Percentiles rank a stretch among this genome's conserved stretches.
phyloP scores from a whole-genome alignment of 1,140 invertebrate genomes.

The Phthorimaea operculella region DNA sequence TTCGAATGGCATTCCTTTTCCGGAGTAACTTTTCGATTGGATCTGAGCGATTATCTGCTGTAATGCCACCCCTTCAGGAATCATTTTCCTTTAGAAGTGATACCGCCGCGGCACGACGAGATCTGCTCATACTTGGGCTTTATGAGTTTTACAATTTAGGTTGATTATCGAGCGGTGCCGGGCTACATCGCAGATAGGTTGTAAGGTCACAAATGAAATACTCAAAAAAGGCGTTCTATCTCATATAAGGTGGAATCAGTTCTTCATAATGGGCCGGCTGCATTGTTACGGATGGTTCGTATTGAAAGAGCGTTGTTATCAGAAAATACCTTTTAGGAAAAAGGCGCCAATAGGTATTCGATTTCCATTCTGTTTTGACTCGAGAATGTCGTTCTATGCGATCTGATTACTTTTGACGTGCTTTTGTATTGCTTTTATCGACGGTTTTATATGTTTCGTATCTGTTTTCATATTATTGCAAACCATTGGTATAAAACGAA shows the following conservation, averaged over 20 bases:
- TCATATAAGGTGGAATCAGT: conserved; percentile 37
- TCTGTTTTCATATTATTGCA: too few species aligned
- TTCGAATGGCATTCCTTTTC: conserved; percentile 31
- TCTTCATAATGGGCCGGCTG: conserved; percentile 51
- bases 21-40: conserved; percentile 11
- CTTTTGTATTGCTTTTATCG: conserved; percentile 15
- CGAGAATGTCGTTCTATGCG: conserved; percentile 13
- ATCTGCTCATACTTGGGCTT: conserved; percentile 17
- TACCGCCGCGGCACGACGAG: not conserved
- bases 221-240: conserved; percentile 25
- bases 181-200: conserved; percentile 14
- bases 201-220: conserved; percentile 25
- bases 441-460: too few species aligned
- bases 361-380: conserved; percentile 24
- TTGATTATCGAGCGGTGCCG: conserved; percentile 13
- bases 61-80: conserved; percentile 8
- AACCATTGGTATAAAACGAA: too few species aligned
- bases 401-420: conserved; percentile 24
- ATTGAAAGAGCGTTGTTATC: conserved; percentile 37
- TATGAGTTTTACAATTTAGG: conserved; percentile 13
- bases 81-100: conserved; percentile 6
- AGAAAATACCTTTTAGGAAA: conserved; percentile 46
- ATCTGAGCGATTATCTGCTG: conserved; percentile 1
- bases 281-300: conserved; percentile 40
- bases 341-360: conserved; percentile 24